Evolutionary conservation across 2,888 invertebrate species (phyloP), one percentile per base, ranked within the genome.

Genomic region (Lathronympha strigana): DNA sequence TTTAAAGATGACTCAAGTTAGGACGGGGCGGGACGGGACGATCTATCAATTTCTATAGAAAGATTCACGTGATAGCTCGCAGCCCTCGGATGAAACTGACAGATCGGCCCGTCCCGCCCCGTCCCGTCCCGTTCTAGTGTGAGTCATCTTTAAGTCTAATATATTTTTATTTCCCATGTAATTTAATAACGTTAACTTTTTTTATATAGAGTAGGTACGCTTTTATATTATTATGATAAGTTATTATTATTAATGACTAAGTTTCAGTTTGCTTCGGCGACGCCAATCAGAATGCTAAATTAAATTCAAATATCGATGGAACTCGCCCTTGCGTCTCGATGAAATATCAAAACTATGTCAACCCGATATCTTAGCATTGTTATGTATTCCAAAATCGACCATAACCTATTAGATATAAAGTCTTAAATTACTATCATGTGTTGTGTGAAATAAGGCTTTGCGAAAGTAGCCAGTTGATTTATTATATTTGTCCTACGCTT

Each of bases 301-400:
- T 91, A 90, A 91, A 91, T 90, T 92, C 90, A 91, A 92, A 91
- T 91, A 91, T 91, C 90, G 90, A 89, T 87, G 84, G 90, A 91
- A 91, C 88, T 88, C 84, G 79, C 87, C 86, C 88, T 78, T 86
- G 86, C 86, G 85, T 87, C 87, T 83, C 85, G 71, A 72, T 72
- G 83, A 90, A 19, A 19, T 57, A 21, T 31, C n/a, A n/a, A 9
- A 15, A 45, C 31, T 45, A 21, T 28, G 9, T 45, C 31, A 31
- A 31, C 1, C 5, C 15, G 1, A 13, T 40, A 54, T 25, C 11
- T 45, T 4, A n/a, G 0, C 19, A 13, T n/a, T 4, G 4, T 28
- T 8, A 0, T 8, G 17, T 3, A n/a, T n/a, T 13, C n/a, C 11
- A 43, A 45, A 45, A 21, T 8, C 57, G 9, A 31, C 43, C 57